A percentile compares a stretch with the other conserved stretches of the same genome.
These are phyloP conservation scores for Psittacara wagleri DNA, from an alignment of 2,113 vertebrate species.

Conservation along the genomic window DNA sequence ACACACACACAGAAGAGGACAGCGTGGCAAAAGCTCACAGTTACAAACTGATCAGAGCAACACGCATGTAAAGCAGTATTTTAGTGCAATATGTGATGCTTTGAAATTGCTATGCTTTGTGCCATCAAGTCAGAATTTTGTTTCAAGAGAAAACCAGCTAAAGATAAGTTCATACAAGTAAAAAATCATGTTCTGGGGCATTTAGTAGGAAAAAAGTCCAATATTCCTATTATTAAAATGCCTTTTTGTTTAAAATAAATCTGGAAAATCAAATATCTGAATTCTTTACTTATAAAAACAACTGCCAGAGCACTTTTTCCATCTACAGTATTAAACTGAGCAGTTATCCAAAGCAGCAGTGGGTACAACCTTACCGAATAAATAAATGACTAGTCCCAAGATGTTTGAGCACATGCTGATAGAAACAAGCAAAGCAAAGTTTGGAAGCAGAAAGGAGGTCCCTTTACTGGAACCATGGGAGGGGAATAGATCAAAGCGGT, in stretches of 20 bases:
- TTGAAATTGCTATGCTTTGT: background rate
- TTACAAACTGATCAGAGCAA: background rate
- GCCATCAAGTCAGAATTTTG: background rate
- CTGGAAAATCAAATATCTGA: background rate
- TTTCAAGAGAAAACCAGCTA: background rate
- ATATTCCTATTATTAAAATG: background rate
- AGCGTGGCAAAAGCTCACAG: fast-evolving
- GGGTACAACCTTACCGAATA: background rate
- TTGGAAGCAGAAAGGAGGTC: background rate
- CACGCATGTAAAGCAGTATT: fast-evolving
- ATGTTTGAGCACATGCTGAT: background rate
- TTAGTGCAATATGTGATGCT: background rate
- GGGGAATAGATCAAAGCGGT: background rate
- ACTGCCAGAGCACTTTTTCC: background rate
- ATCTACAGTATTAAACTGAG: background rate
- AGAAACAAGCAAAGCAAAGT: background rate
- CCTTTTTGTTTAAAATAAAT: background rate
- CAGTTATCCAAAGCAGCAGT: background rate
- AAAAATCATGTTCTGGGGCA: background rate
- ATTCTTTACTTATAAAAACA: background rate
- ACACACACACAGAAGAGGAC: background rate
- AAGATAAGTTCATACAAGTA: background rate
- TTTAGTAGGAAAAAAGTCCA: background rate
- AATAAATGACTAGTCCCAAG: background rate
- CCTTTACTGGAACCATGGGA: background rate